phyloP scores from a whole-genome alignment of 2,797 vertebrate genomes.

The Molothrus ater region DNA sequence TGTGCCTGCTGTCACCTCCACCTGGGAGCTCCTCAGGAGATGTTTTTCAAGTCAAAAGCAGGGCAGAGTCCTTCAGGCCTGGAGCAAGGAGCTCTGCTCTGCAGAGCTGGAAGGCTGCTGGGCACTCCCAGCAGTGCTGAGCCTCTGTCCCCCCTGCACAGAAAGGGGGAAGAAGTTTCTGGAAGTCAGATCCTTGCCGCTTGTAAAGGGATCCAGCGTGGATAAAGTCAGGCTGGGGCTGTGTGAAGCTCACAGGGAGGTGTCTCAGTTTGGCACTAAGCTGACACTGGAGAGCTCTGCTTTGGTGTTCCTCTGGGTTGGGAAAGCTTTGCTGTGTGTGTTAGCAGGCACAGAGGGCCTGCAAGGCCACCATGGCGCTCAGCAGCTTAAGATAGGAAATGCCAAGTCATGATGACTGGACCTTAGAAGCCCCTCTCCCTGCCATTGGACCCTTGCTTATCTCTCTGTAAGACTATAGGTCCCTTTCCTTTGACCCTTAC shows the following conservation, averaged over 20 bases:
- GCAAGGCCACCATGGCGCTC: too few species aligned
- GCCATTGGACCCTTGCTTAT: not conserved
- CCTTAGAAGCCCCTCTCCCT: not conserved
- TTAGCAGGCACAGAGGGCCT: too few species aligned
- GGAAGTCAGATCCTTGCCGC: not conserved
- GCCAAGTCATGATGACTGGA: not conserved
- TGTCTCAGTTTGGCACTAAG: not conserved
- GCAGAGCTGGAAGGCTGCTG: accelerated
- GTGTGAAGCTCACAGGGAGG: accelerated
- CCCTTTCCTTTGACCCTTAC: not conserved
- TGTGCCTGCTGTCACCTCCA: not conserved
- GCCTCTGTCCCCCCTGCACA: not conserved
- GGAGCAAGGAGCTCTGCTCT: not conserved
- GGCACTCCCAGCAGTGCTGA: not conserved
- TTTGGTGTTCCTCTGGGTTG: not conserved
- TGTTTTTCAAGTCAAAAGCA: not conserved
- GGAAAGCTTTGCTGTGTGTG: not conserved
- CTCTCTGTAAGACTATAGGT: not conserved
- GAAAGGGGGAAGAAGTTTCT: not conserved
- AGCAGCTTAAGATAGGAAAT: not conserved
- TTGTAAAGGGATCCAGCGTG: accelerated
- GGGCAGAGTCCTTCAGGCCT: not conserved
- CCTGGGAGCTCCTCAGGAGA: not conserved
- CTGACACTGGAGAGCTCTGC: not conserved
- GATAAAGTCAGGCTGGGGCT: not conserved